Percentiles rank a stretch among this genome's conserved stretches.
Evolutionary conservation across 2,888 invertebrate genomes (phyloP).

Genomic region (Rhyacophila evoluta): DNA sequence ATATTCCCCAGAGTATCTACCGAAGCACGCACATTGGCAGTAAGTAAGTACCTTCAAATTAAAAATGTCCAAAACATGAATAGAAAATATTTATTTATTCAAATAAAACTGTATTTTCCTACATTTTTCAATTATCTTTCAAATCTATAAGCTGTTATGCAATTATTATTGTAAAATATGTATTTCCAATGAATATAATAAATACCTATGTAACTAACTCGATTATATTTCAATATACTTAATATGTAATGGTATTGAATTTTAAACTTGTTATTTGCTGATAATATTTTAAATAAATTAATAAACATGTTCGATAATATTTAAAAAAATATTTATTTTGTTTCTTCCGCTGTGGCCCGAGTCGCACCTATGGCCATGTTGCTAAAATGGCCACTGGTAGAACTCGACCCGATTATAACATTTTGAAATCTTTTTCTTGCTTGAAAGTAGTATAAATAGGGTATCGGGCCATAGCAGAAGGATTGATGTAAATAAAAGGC

Average conservation of each 20-base stretch:
- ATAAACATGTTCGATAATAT: slow-evolving; percentile 1
- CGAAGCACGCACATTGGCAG: slow-evolving; percentile 26
- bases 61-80: slow-evolving; percentile 5
- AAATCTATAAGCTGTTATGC: slow-evolving; percentile 17
- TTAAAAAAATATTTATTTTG: slow-evolving; percentile 16
- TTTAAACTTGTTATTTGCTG: slow-evolving; percentile 48
- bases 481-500: slow-evolving; percentile 23
- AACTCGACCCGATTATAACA: no score
- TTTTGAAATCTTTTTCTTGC: not conserved
- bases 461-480: not conserved
- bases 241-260: slow-evolving; percentile 34
- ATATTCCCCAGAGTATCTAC: not conserved
- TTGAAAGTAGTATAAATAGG: not conserved
- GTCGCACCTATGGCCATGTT: not conserved
- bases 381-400: not conserved
- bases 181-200: slow-evolving; percentile 4
- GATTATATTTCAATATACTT: not conserved
- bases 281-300: slow-evolving; percentile 42
- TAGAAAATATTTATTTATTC: not conserved
- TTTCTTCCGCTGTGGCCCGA: slow-evolving; percentile 2
- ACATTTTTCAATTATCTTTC: slow-evolving; percentile 22
- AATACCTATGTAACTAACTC: not conserved
- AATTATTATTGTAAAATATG: slow-evolving; percentile 1
- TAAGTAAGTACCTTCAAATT: not conserved
- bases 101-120: slow-evolving; percentile 6